Conservation (phyloP, 2,113 vertebrate genomes). For the Ophiodon elongatus region DNA sequence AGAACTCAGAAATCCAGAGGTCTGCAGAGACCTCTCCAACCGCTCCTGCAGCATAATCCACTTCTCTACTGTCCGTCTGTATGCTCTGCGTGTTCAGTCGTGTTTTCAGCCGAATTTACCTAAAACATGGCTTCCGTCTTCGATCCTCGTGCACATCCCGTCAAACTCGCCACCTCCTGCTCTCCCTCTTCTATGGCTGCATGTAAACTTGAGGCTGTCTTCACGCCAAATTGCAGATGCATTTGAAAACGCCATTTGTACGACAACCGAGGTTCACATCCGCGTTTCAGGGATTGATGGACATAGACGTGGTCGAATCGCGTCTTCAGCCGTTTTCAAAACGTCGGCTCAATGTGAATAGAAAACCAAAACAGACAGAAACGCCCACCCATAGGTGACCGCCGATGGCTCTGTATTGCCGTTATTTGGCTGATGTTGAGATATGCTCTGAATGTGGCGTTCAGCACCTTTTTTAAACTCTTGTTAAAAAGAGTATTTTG, state of each 20-base stretch:
- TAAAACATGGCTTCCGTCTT: slow-evolving; percentile 1
- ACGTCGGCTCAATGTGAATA: too few relatives aligned
- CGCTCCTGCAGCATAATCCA: slow-evolving; percentile 20
- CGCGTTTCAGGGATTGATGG: too few relatives aligned
- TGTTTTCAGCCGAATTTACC: neutral
- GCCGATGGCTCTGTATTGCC: neutral
- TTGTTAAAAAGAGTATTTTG: too few relatives aligned
- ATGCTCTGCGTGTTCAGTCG: neutral
- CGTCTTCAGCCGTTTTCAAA: neutral
- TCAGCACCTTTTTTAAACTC: too few relatives aligned
- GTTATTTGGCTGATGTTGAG: too few relatives aligned
- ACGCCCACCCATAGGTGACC: too few relatives aligned
- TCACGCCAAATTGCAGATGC: neutral
- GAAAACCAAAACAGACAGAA: too few relatives aligned
- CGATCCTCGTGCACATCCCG: neutral
- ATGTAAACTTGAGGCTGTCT: neutral
- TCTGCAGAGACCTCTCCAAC: slow-evolving; percentile 22
- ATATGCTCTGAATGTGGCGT: too few relatives aligned
- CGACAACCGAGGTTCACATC: neutral
- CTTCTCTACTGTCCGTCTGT: neutral
- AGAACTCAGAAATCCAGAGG: slow-evolving; percentile 10
- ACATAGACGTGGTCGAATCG: neutral
- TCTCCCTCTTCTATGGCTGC: neutral
- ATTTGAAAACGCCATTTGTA: neutral
- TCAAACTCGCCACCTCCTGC: too few relatives aligned